phyloP scores from a whole-genome alignment of 2,797 vertebrate species.

The Peromyscus nudipes region DNA sequence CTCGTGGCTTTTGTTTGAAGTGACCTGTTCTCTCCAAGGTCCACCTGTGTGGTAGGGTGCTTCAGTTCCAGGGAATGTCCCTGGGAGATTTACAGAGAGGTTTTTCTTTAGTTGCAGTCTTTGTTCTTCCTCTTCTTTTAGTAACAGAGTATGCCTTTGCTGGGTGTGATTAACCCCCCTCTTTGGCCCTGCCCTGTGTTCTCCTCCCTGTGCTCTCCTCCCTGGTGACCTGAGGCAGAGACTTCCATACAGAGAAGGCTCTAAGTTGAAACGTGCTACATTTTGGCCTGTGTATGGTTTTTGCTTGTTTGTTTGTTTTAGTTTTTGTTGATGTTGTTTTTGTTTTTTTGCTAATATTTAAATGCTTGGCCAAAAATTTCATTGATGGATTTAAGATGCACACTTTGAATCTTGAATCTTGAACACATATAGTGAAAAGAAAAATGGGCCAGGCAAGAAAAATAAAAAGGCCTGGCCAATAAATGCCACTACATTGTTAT shows the following conservation, averaged over 20 bases:
- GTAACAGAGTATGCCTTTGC: background rate
- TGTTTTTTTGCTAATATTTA: background rate
- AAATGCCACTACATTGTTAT: background rate
- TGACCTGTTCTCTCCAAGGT: background rate
- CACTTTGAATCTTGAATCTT: background rate
- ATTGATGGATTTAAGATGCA: background rate
- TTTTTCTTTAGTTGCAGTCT: background rate
- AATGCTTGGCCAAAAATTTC: background rate
- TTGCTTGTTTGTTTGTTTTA: background rate
- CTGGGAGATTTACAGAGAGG: background rate
- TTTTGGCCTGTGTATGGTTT: background rate
- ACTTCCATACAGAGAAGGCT: background rate
- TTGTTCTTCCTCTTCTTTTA: background rate
- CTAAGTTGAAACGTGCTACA: background rate
- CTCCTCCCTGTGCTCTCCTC: background rate
- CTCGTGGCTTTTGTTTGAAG: background rate
- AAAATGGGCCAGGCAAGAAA: background rate
- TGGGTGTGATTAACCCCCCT: background rate
- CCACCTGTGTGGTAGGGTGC: background rate
- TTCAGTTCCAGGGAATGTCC: background rate
- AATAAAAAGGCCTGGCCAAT: background rate
- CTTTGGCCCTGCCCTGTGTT: background rate
- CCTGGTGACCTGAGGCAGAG: background rate
- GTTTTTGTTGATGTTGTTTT: no score
- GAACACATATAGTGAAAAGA: background rate